phyloP scores from a whole-genome alignment of 2,888 invertebrate species.

The Noctua janthe region DNA sequence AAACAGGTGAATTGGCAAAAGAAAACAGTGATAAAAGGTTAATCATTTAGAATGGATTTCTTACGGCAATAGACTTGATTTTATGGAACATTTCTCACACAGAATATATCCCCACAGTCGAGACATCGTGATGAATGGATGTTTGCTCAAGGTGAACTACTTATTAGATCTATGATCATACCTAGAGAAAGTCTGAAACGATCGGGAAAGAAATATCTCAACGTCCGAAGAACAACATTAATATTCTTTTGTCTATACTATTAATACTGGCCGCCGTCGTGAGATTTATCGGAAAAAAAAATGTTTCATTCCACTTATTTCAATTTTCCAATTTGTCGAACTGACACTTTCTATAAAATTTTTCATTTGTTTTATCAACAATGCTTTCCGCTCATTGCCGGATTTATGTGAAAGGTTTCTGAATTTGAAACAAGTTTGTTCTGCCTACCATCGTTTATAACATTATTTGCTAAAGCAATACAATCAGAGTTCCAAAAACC shows the following conservation, averaged over 20 bases:
- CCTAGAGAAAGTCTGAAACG: conserved; percentile 46
- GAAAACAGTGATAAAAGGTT: conserved; percentile 77
- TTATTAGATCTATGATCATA: conserved; percentile 73
- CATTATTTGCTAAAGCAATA: conserved; percentile 19
- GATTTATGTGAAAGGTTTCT: conserved; percentile 19
- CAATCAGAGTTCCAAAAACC: conserved; percentile 20
- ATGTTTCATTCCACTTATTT: conserved; percentile 30
- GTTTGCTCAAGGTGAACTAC: conserved; percentile 77
- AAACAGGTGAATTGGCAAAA: conserved; percentile 67
- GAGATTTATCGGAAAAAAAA: conserved; percentile 26
- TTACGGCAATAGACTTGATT: conserved; percentile 78
- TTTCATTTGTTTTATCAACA: conserved; percentile 40
- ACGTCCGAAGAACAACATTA: conserved; percentile 19
- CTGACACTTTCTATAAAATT: conserved; percentile 34
- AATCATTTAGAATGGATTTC: conserved; percentile 80
- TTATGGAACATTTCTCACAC: conserved; percentile 74
- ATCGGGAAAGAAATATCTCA: conserved; percentile 40
- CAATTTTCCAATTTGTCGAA: conserved; percentile 48
- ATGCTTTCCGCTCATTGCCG: conserved; percentile 6
- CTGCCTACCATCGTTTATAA: neutral
- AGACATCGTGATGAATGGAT: conserved; percentile 79
- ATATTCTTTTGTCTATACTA: conserved; percentile 38
- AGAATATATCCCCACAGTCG: conserved; percentile 71
- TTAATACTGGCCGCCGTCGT: conserved; percentile 22
- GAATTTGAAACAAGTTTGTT: conserved; percentile 20